Evolutionary conservation across 2,888 invertebrate genomes (phyloP).

Genomic region (Oscheius sp.): DNA sequence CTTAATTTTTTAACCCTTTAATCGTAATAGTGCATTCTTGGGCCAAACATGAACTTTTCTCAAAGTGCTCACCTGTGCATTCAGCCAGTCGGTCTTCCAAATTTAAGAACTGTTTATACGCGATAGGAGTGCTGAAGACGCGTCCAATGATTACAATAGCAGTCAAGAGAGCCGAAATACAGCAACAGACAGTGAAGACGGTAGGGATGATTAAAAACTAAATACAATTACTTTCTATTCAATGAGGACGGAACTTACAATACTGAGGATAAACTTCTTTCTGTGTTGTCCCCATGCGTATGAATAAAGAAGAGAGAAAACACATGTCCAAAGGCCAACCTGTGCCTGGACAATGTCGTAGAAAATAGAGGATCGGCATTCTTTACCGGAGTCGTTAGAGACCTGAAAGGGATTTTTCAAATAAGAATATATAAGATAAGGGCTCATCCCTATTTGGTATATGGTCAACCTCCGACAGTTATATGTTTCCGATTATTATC

Average conservation of each 20-base stretch:
- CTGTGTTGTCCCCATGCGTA: constrained; percentile 69
- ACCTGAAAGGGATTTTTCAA: constrained; percentile 42
- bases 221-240: constrained; percentile 3
- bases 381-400: constrained; percentile 46
- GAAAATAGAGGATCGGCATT: constrained; percentile 42
- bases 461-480: background rate
- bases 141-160: constrained; percentile 61
- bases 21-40: too few species aligned
- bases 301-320: constrained; percentile 64
- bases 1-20: too few species aligned
- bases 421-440: background rate
- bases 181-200: constrained; percentile 59
- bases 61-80: constrained; percentile 15
- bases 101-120: constrained; percentile 48
- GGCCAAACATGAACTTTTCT: too few species aligned
- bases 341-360: constrained; percentile 63
- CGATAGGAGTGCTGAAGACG: constrained; percentile 52
- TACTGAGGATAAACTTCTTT: constrained; percentile 66
- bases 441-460: background rate
- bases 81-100: constrained; percentile 15
- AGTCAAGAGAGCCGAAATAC: constrained; percentile 61
- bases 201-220: constrained; percentile 67
- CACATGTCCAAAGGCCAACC: constrained; percentile 67
- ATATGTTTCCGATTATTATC: background rate
- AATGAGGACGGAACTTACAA: constrained; percentile 44